Percentiles rank a stretch among this genome's conserved stretches.
Evolutionary conservation across 1,140 invertebrate species (phyloP).

Genomic region (Caerostris darwini): DNA sequence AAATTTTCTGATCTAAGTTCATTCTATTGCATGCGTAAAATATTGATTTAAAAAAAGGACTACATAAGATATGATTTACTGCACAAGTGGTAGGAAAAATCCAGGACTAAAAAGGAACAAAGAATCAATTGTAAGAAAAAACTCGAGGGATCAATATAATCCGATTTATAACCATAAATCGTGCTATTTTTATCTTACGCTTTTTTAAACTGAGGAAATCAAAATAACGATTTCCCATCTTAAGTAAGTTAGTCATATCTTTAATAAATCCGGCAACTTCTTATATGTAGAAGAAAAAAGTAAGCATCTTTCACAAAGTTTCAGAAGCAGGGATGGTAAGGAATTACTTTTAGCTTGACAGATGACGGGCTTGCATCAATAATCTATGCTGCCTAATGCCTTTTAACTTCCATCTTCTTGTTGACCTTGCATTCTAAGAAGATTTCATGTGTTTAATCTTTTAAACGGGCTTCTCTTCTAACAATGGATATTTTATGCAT

Average conservation of each 20-base stretch:
- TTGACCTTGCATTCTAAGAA: conserved; percentile 48
- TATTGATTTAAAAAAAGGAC: no score
- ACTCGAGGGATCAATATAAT: neutral
- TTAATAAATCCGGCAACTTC: neutral
- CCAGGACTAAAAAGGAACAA: no score
- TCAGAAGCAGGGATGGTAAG: neutral
- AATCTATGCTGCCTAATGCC: conserved; percentile 34
- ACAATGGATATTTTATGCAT: conserved; percentile 51
- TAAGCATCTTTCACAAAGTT: neutral
- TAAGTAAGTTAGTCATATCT: conserved; percentile 1
- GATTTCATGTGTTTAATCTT: conserved; percentile 27
- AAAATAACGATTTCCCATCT: neutral
- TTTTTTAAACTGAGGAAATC: neutral
- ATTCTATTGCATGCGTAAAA: no score
- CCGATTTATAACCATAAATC: neutral
- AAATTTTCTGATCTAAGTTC: no score
- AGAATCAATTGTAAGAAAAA: no score
- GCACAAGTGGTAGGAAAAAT: no score
- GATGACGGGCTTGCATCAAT: conserved; percentile 38
- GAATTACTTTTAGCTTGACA: conserved; percentile 8
- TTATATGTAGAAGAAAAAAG: neutral
- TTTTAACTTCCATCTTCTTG: neutral
- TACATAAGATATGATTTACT: no score
- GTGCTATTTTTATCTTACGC: neutral
- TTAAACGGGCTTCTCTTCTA: conserved; percentile 15